These are phyloP conservation scores for Sitobion miscanthi DNA, from an alignment of 1,140 invertebrate genomes.

Conservation along the genomic window DNA sequence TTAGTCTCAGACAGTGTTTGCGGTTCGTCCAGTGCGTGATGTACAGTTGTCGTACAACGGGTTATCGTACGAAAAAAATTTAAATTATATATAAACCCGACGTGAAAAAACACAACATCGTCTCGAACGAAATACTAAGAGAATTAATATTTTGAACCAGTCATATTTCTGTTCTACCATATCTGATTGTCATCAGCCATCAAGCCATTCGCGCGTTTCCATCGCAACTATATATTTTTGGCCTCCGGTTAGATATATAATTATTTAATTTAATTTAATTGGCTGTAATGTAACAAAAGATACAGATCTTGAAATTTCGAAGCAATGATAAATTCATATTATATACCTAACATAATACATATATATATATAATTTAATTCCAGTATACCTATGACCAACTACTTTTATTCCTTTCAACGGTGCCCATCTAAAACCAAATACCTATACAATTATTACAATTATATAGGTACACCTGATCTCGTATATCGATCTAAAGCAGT, in stretches of 20 bases:
- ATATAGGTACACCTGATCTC: background rate
- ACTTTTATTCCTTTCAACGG: background rate
- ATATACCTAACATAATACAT: background rate
- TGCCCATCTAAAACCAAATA: background rate
- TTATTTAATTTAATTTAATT: too few species aligned
- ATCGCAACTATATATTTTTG: background rate
- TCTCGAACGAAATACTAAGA: background rate
- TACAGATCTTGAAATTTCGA: background rate
- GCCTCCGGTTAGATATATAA: background rate
- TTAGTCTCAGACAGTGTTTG: background rate
- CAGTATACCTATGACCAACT: background rate
- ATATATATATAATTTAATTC: background rate
- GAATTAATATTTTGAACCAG: conserved; percentile 3
- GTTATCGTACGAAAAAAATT: background rate
- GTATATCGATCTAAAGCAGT: background rate
- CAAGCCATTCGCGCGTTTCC: background rate
- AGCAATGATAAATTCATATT: background rate
- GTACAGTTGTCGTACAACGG: background rate
- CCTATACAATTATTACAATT: background rate
- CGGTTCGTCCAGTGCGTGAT: background rate
- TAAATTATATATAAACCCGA: background rate
- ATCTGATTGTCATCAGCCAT: background rate
- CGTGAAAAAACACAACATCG: background rate
- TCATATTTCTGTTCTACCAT: background rate
- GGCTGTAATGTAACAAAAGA: background rate